Evolutionary conservation across 2,113 vertebrate species (phyloP), one percentile per base, ranked within the genome.

Genomic region (Cacatua alba): DNA sequence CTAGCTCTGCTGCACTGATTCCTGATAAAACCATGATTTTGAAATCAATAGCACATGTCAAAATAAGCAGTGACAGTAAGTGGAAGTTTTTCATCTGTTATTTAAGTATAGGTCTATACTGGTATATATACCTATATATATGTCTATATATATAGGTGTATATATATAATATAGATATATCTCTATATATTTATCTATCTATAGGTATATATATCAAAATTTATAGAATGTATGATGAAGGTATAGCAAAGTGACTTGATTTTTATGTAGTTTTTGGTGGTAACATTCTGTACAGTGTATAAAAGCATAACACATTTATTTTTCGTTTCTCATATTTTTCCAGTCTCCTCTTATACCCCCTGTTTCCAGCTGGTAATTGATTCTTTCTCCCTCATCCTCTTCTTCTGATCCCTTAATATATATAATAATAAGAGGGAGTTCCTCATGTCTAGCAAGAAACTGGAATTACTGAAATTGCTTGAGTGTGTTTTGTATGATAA

Each of bases 1-100:
- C 43, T 90, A 62, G 17, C 57, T 77, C 20, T 76, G 2, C 35
- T 76, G 35, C 43, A 28, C 23, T 57, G 44, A 69, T 26, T 76
- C 10, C 37, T 67, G n/a, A 53, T 70, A 53, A 95, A 85, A 53
- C 17, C 70, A 11, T 59, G 55, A n/a, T 69, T 94, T 69, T 59
- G 59, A 74, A 90, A 44, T 62, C n/a, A 26, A 8, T 25, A 89
- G 41, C 0, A 0, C 7, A 0, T 82, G 13, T 72, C 44, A 88
- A 68, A 89, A 80, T 85, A 59, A 39, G 10, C 28, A 46, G 28
- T 46, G 75, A 80, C 21, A 41, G 29, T 35, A 74, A 69, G 29
- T 59, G 44, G 39, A 63, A 46, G 11, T 26, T 69, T 65, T 86
- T 74, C 0, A 4, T 57, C 70, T 33, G 8, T 48, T 92, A 8